These are phyloP conservation scores for Nyctibius bracteatus DNA, from an alignment of 2,113 vertebrate genomes.

Conservation along the genomic window DNA sequence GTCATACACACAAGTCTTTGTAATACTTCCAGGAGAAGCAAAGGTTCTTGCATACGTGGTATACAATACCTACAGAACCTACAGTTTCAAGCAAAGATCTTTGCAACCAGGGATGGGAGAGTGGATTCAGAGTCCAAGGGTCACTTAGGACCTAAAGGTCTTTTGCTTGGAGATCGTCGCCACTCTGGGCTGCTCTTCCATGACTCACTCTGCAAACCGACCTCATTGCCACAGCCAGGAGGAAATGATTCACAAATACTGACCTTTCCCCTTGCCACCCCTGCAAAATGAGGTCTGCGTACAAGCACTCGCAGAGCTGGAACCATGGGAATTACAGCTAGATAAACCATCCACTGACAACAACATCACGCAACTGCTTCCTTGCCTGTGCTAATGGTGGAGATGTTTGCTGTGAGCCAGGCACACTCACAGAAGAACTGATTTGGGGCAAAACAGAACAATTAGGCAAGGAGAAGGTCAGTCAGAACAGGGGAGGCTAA, in stretches of 20 bases:
- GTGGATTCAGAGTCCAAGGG: not conserved
- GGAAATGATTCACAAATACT: constrained; percentile 78
- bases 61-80: not conserved
- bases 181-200: constrained; percentile 37
- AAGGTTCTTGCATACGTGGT: not conserved
- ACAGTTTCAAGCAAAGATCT: not conserved
- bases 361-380: not conserved
- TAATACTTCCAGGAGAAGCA: not conserved
- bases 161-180: constrained; percentile 1
- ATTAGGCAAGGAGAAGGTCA: not conserved
- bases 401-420: not conserved
- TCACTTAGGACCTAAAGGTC: not conserved
- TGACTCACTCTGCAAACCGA: constrained; percentile 74
- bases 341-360: constrained; percentile 35
- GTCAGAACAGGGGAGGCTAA: not conserved
- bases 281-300: constrained; percentile 67
- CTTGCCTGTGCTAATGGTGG: not conserved
- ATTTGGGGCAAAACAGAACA: not conserved
- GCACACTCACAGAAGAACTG: not conserved
- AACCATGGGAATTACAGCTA: constrained; percentile 47
- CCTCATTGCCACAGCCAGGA: constrained; percentile 59
- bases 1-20: not conserved
- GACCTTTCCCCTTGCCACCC: constrained; percentile 76
- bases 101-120: not conserved
- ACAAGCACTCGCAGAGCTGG: constrained; percentile 56